phyloP scores from a whole-genome alignment of 1,140 invertebrate genomes.

The Drosophila ironensis region DNA sequence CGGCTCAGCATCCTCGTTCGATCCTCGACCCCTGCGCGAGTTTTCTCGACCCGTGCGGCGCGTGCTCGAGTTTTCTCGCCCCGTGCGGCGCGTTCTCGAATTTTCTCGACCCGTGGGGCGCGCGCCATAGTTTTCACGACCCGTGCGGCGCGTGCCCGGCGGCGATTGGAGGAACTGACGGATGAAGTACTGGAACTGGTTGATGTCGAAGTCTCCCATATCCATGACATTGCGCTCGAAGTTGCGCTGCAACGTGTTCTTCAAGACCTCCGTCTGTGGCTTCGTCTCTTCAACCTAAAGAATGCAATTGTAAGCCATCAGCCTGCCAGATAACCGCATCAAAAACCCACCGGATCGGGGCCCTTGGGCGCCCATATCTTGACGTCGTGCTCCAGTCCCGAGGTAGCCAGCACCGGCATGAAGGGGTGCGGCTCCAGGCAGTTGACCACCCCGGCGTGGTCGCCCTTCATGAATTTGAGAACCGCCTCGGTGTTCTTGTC shows the following conservation, averaged over 20 bases:
- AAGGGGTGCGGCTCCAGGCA: slow-evolving; percentile 94
- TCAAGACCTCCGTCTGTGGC: slow-evolving; percentile 82
- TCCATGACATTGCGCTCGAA: slow-evolving; percentile 45
- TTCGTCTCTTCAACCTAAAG: slow-evolving; percentile 80
- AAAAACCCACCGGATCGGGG: slow-evolving; percentile 81
- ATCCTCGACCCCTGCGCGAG: no score
- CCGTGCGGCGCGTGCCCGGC: background rate
- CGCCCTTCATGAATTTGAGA: slow-evolving; percentile 93
- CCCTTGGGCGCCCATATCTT: slow-evolving; percentile 94
- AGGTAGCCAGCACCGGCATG: slow-evolving; percentile 92
- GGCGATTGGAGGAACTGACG: slow-evolving; percentile 38
- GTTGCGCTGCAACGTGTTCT: slow-evolving; percentile 53
- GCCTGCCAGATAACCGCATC: slow-evolving; percentile 15
- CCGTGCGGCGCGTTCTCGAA: no score
- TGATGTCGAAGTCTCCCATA: slow-evolving; percentile 30
- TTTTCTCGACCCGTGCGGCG: no score
- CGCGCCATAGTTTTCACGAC: no score
- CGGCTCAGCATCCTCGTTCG: background rate
- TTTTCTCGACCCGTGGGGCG: no score
- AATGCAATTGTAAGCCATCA: background rate
- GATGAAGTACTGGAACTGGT: slow-evolving; percentile 64
- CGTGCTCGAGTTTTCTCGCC: no score
- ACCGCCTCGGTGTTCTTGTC: slow-evolving; percentile 94
- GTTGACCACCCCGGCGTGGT: slow-evolving; percentile 95
- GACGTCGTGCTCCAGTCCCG: slow-evolving; percentile 92